These are phyloP conservation scores for Polymixis flavicincta DNA, from an alignment of 2,888 invertebrate species.

Conservation along the genomic window DNA sequence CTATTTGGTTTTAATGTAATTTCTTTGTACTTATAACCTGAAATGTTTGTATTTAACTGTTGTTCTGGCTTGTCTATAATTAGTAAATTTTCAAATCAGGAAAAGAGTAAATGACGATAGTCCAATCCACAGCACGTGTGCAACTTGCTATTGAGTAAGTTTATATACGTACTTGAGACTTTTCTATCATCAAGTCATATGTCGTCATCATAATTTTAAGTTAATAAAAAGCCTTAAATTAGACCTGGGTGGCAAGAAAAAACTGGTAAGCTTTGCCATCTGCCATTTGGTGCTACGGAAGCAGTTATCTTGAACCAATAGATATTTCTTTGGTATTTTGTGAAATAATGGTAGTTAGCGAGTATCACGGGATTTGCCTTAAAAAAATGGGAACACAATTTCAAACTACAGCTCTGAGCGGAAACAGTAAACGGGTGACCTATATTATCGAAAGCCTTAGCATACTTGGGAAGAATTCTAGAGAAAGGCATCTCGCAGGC, in stretches of 20 bases:
- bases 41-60: background rate
- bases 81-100: background rate
- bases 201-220: background rate
- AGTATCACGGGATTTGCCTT: background rate
- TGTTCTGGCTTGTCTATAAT: background rate
- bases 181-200: background rate
- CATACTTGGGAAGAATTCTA: conserved; percentile 39
- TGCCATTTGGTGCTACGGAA: background rate
- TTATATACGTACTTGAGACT: background rate
- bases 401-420: conserved; percentile 1
- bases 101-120: background rate
- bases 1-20: background rate
- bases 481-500: conserved; percentile 34
- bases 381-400: background rate
- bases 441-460: conserved; percentile 37
- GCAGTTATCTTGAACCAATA: background rate
- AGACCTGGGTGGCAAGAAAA: background rate
- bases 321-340: background rate
- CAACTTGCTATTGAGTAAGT: background rate
- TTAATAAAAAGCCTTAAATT: background rate
- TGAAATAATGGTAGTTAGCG: background rate
- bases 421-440: conserved; percentile 15
- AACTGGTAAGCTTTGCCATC: background rate
- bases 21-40: background rate
- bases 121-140: background rate